These are phyloP conservation scores for Moxostoma hubbsi DNA, from an alignment of 2,797 vertebrate genomes.

Conservation along the genomic window DNA sequence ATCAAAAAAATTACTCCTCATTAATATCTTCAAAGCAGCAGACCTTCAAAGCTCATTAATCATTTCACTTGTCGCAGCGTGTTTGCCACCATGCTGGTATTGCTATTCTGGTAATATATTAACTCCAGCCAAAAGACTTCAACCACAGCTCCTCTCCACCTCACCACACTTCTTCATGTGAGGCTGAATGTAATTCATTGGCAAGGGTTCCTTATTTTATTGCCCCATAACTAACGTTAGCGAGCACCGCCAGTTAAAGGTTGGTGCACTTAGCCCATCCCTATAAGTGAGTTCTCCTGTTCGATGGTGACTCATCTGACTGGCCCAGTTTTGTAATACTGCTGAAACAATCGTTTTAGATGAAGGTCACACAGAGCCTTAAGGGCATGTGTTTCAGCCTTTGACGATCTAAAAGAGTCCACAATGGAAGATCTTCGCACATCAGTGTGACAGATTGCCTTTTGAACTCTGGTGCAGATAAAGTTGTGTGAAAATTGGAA, in stretches of 20 bases:
- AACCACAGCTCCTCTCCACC: conserved; percentile 34
- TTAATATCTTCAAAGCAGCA: conserved; percentile 60
- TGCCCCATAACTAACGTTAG: conserved; percentile 18
- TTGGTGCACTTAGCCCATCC: conserved; percentile 23
- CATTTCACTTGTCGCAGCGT: conserved; percentile 59
- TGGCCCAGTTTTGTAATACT: conserved; percentile 53
- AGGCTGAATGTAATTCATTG: conserved; percentile 65
- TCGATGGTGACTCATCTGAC: conserved; percentile 58
- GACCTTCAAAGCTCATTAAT: conserved; percentile 67
- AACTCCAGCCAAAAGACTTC: conserved; percentile 48
- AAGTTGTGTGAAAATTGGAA: conserved; percentile 19
- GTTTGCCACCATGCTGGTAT: conserved; percentile 63
- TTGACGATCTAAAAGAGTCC: conserved; percentile 20
- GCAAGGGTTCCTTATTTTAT: conserved; percentile 48
- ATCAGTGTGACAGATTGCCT: conserved; percentile 26
- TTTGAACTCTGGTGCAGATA: conserved; percentile 30
- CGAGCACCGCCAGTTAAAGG: conserved; percentile 25
- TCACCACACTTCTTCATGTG: conserved; percentile 24
- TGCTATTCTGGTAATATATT: conserved; percentile 65
- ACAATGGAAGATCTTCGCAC: conserved; percentile 24
- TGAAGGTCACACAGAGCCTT: conserved; percentile 64
- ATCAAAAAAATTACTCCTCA: conserved; percentile 65
- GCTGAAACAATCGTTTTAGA: conserved; percentile 60
- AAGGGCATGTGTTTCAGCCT: conserved; percentile 29
- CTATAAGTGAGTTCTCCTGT: conserved; percentile 23